Conservation (phyloP, 2,888 invertebrate genomes). For the Lepidocyrtinus sp. region DNA sequence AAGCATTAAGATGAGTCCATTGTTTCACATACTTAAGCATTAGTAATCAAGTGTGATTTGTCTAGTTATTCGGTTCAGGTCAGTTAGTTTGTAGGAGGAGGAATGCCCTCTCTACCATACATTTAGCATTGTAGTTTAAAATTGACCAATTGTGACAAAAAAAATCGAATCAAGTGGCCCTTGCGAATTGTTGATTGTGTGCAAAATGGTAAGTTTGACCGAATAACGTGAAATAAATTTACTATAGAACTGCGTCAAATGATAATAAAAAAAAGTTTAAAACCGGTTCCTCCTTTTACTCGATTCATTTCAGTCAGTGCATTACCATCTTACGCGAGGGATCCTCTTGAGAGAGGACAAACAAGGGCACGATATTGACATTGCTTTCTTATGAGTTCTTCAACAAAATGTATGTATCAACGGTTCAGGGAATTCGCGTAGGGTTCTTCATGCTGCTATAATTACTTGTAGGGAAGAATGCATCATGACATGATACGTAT, state of each 20-base stretch:
- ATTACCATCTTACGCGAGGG: neutral
- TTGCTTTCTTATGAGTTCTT: neutral
- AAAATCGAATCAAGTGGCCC: neutral
- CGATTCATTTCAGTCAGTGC: neutral
- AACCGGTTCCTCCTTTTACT: constrained; percentile 41
- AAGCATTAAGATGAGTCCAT: too few species aligned
- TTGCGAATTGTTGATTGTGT: neutral
- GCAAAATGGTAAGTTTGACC: constrained; percentile 2
- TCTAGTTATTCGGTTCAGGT: too few species aligned
- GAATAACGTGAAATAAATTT: neutral
- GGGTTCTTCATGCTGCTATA: neutral
- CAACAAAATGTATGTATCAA: neutral
- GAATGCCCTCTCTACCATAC: constrained; percentile 3
- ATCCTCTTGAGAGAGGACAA: neutral
- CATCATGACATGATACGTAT: too few species aligned
- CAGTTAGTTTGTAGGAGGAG: too few species aligned
- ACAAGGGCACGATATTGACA: neutral
- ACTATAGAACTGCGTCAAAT: neutral
- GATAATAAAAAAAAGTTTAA: constrained; percentile 6
- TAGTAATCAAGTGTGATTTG: too few species aligned
- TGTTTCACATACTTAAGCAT: too few species aligned
- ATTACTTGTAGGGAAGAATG: too few species aligned
- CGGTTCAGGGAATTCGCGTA: neutral
- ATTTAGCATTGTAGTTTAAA: neutral
- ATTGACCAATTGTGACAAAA: neutral